Evolutionary conservation across 2,797 vertebrate species (phyloP).

Genomic region (Melanogrammus aeglefinus): DNA sequence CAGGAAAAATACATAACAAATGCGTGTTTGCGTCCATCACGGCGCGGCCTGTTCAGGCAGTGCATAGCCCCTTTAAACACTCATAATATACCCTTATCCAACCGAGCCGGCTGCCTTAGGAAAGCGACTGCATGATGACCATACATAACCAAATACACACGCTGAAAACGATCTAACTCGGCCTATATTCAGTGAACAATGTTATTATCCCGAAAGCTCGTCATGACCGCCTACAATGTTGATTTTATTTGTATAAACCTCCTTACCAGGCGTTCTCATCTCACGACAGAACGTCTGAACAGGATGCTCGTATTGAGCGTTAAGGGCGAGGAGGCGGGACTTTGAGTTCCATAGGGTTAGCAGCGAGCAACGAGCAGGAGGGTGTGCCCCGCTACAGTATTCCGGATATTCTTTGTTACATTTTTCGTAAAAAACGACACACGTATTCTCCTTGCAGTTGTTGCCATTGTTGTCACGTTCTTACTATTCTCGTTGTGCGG

Average conservation of each 20-base stretch:
- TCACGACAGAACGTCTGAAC: too few species aligned
- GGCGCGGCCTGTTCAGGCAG: neutral
- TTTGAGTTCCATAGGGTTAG: neutral
- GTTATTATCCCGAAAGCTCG: neutral
- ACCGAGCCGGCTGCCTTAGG: neutral
- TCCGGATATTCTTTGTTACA: neutral
- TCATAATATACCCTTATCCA: neutral
- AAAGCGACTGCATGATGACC: conserved; percentile 42
- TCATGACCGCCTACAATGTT: neutral
- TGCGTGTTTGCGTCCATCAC: too few species aligned
- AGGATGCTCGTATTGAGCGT: neutral
- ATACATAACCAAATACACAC: conserved; percentile 4
- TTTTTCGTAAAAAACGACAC: neutral
- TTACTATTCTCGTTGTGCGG: too few species aligned
- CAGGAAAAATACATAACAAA: too few species aligned
- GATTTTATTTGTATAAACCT: neutral
- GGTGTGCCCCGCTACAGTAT: neutral
- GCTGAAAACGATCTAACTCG: neutral
- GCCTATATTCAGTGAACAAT: neutral
- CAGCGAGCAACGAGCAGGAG: neutral
- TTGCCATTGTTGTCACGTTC: neutral
- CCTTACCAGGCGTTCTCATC: neutral
- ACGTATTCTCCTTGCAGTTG: neutral
- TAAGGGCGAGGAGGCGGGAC: neutral
- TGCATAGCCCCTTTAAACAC: conserved; percentile 1